Base-by-base conservation (phyloP, 2,113 vertebrate genomes). In the Pagrus major region DNA sequence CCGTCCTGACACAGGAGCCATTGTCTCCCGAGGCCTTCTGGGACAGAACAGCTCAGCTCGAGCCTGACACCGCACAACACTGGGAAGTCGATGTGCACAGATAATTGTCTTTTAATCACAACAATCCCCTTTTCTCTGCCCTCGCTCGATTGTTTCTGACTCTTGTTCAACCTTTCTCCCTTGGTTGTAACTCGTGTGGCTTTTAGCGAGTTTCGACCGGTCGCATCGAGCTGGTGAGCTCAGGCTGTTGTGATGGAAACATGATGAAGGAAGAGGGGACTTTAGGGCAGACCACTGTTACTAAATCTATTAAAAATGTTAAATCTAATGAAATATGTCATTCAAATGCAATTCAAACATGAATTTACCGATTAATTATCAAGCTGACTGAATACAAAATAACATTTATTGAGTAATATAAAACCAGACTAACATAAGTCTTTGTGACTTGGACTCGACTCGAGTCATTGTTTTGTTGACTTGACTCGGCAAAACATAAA, bases 21-120 rank as follows among this genome's bases (percentile, higher is more conserved):
- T 95, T 95, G 95, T 95, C 81, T 80, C 82, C 75, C n/a, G 68
- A 80, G 89, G 86, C 90, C 84, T 90, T 88, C 74, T 90, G 83
- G 87, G 87, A 90, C 82, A 90, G 87, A 93, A 75, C 92, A 91
- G 90, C 78, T 89, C 92, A 78, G 92, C 86, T 91, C 76, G 94
- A 95, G 95, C 94, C 95, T 95, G 95, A 94, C 95, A 95, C 95
- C 80, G 78, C 84, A 87, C 91, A 87, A 91, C 92, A 94, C 94
- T 91, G 93, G 92, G 93, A 94, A 95, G 94, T 95, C 88, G 88
- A 95, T 93, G 93, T 78, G 71, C 88, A 89, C 92, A 93, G 86
- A 93, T 94, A 93, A 94, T 91, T 94, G 92, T 94, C 91, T 93
- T 92, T 93, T 93, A 94, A 93, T 92, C 87, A 88, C 88, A 93